Conservation (phyloP, 1,140 invertebrate genomes). For the Bilobella aurantiaca region DNA sequence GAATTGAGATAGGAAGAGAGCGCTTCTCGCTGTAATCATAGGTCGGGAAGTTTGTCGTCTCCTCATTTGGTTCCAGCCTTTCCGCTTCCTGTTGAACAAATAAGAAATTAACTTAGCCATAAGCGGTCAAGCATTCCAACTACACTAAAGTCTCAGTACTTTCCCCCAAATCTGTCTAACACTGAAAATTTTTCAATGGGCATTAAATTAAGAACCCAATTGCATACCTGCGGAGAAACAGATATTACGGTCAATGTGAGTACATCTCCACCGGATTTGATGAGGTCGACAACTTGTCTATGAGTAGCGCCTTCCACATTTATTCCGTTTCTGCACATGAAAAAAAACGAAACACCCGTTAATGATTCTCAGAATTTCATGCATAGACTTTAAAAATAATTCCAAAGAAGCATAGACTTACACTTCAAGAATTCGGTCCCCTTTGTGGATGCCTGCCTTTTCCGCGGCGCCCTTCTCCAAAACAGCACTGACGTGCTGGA, state of each 20-base stretch:
- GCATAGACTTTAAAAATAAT: no score
- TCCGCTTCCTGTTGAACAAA: conserved; percentile 82
- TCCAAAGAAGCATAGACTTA: no score
- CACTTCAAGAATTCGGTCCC: conserved; percentile 98
- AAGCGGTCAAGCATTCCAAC: no score
- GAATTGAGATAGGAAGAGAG: conserved; percentile 94
- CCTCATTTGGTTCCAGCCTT: conserved; percentile 74
- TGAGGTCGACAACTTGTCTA: conserved; percentile 97
- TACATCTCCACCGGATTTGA: conserved; percentile 95
- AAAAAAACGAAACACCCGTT: not conserved
- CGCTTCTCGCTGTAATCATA: conserved; percentile 97
- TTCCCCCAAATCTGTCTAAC: no score
- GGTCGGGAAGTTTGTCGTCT: conserved; percentile 73
- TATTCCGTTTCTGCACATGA: conserved; percentile 72
- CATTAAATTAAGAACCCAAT: not conserved
- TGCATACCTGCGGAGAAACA: conserved; percentile 69
- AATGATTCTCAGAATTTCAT: no score
- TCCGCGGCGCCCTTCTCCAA: conserved; percentile 93
- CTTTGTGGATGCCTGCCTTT: conserved; percentile 92
- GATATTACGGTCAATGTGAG: conserved; percentile 91
- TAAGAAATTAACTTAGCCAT: no score
- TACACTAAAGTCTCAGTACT: no score
- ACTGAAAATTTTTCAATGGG: no score
- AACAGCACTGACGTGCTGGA: conserved; percentile 98
- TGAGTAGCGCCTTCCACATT: conserved; percentile 98